Evolutionary conservation across 2,888 invertebrate genomes (phyloP).

Genomic region (Hirtodrosophila trivittata): DNA sequence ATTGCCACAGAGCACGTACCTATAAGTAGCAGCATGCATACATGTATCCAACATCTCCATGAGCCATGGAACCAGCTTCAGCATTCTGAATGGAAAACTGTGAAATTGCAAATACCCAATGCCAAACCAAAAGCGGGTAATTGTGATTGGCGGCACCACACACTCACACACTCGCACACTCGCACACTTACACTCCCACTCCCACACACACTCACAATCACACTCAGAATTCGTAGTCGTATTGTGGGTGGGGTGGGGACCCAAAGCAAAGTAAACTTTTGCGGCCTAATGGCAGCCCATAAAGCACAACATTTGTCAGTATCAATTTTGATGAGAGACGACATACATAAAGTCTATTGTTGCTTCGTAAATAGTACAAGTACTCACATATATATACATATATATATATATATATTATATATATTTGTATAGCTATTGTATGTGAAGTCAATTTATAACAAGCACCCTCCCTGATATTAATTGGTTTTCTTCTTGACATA

Average conservation of each 20-base stretch:
- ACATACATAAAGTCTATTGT: constrained; percentile 63
- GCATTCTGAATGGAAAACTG: constrained; percentile 26
- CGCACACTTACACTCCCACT: neutral
- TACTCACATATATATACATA: constrained; percentile 2
- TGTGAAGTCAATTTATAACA: constrained; percentile 55
- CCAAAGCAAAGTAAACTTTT: constrained; percentile 55
- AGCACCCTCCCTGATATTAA: constrained; percentile 57
- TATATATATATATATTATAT: neutral
- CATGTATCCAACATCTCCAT: neutral
- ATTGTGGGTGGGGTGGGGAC: constrained; percentile 1
- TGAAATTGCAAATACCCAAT: constrained; percentile 46
- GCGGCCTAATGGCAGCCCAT: constrained; percentile 67
- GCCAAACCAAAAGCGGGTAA: constrained; percentile 48
- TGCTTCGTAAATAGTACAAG: constrained; percentile 47
- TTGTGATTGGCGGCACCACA: constrained; percentile 72
- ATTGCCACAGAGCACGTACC: constrained; percentile 46
- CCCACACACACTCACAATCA: too few species aligned
- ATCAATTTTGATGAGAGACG: constrained; percentile 63
- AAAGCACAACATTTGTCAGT: constrained; percentile 73
- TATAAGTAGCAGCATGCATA: constrained; percentile 8
- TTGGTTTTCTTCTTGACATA: constrained; percentile 53
- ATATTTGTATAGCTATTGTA: neutral
- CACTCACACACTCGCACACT: constrained; percentile 9
- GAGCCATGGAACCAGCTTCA: too few species aligned
- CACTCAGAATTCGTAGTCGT: too few species aligned